These are phyloP conservation scores for Theocolax elegans DNA, from an alignment of 1,140 invertebrate genomes.

Conservation along the genomic window DNA sequence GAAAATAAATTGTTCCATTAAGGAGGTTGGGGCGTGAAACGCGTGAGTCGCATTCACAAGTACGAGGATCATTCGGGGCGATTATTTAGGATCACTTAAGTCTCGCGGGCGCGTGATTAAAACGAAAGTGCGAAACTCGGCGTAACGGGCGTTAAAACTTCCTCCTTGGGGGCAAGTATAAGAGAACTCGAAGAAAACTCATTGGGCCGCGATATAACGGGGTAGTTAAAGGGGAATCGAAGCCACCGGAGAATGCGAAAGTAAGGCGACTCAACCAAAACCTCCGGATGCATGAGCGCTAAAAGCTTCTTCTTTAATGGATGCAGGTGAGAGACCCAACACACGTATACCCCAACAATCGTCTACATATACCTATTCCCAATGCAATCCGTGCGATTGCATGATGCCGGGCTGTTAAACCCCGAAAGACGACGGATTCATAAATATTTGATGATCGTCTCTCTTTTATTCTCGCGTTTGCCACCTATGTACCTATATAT, in stretches of 20 bases:
- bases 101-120: conserved; percentile 16
- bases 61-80: too few species aligned
- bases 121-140: conserved; percentile 8
- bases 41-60: too few species aligned
- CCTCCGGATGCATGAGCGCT: conserved; percentile 15
- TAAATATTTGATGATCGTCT: conserved; percentile 61
- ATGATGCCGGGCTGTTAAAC: conserved; percentile 51
- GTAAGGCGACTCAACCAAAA: neutral
- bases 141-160: conserved; percentile 10
- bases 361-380: conserved; percentile 44
- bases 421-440: conserved; percentile 47
- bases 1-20: too few species aligned
- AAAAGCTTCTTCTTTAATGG: conserved; percentile 51
- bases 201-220: conserved; percentile 5
- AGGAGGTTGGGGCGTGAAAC: too few species aligned
- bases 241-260: neutral
- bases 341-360: too few species aligned
- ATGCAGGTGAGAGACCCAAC: conserved; percentile 49
- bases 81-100: neutral
- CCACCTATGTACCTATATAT: conserved; percentile 5
- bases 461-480: neutral
- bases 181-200: too few species aligned
- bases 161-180: too few species aligned
- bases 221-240: conserved; percentile 14
- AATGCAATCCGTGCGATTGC: conserved; percentile 52